A percentile compares a stretch with the other conserved stretches of the same genome.
Evolutionary conservation across 2,113 vertebrate species (phyloP).

Genomic region (Heterotilapia buettikoferi): DNA sequence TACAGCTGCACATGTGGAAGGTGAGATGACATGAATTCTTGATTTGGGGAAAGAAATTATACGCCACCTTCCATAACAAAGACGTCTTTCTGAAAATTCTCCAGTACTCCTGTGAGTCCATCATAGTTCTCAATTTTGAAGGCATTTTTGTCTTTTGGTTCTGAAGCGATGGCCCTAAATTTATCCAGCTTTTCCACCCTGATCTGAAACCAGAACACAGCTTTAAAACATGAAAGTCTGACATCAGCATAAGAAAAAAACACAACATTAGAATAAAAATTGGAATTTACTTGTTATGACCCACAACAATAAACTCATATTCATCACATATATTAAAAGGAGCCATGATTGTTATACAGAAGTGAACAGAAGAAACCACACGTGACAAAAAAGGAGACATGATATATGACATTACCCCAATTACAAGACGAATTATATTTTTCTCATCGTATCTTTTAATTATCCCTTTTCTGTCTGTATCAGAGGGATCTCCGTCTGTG

Average conservation of each 20-base stretch:
- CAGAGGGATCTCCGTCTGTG: slow-evolving; percentile 73
- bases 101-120: slow-evolving; percentile 63
- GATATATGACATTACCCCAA: slow-evolving; percentile 51
- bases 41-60: not conserved
- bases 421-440: slow-evolving; percentile 62
- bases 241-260: not conserved
- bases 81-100: slow-evolving; percentile 73
- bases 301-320: not conserved
- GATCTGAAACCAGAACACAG: slow-evolving; percentile 41
- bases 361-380: not conserved
- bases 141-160: slow-evolving; percentile 35
- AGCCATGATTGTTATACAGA: not conserved
- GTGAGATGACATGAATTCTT: not conserved
- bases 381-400: rapidly evolving
- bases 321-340: rapidly evolving
- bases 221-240: not conserved
- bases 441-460: not conserved
- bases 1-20: not conserved
- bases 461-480: rapidly evolving
- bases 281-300: rapidly evolving
- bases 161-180: slow-evolving; percentile 35
- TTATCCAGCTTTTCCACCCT: rapidly evolving
- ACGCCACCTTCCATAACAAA: slow-evolving; percentile 75
- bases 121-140: slow-evolving; percentile 60
- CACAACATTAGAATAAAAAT: no score